Evolutionary conservation across 2,797 vertebrate genomes (phyloP).

Genomic region (Myotis planiceps): DNA sequence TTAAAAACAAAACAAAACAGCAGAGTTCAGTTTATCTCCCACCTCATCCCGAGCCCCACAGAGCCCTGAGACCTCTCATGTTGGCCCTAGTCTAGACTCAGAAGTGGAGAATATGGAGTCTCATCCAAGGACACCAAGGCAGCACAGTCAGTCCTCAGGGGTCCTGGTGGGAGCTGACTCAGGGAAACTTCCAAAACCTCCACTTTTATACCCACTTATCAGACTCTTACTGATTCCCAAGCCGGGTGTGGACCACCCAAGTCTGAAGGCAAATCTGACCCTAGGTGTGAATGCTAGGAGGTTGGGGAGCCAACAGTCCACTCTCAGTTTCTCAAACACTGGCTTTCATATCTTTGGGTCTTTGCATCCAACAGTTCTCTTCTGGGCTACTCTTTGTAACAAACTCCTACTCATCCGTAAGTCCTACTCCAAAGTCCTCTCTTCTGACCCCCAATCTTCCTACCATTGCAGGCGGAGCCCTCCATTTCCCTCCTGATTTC

Average conservation of each 20-base stretch:
- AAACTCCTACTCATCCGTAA: not conserved
- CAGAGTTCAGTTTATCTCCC: not conserved
- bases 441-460: not conserved
- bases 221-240: not conserved
- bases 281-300: not conserved
- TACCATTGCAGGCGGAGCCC: not conserved
- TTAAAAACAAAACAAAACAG: not conserved
- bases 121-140: not conserved
- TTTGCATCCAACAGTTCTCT: not conserved
- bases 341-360: not conserved
- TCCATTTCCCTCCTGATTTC: rapidly evolving
- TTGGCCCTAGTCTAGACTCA: not conserved
- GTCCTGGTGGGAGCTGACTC: not conserved
- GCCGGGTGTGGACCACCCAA: not conserved
- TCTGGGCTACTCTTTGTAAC: not conserved
- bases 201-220: not conserved
- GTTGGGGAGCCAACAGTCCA: not conserved
- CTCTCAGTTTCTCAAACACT: not conserved
- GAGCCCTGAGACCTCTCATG: not conserved
- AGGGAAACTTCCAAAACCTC: not conserved
- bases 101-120: rapidly evolving
- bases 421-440: not conserved
- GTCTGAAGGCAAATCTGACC: not conserved
- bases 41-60: rapidly evolving
- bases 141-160: not conserved